Percentiles rank a stretch among this genome's conserved stretches.
Conservation (phyloP, 1,140 invertebrate species). For the Pseudomyrmex sp. region DNA sequence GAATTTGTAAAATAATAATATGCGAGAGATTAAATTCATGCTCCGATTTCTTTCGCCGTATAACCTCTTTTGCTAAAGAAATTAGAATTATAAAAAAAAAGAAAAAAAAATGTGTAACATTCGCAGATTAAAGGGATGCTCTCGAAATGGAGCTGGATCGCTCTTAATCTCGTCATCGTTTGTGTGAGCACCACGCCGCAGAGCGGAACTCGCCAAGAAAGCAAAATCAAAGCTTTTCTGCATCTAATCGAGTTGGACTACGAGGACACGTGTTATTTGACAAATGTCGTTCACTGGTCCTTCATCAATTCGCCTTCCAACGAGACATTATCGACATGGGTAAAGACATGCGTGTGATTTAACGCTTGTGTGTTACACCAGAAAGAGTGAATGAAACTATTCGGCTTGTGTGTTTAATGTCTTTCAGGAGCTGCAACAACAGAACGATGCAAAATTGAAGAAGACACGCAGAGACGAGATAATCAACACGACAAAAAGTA, state of each 20-base stretch:
- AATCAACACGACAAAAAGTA: constrained; percentile 4
- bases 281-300: constrained; percentile 77
- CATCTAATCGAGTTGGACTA: constrained; percentile 78
- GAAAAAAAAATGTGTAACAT: constrained; percentile 1
- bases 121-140: constrained; percentile 71
- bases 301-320: constrained; percentile 74
- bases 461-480: constrained; percentile 63
- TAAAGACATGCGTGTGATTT: constrained; percentile 53
- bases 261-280: constrained; percentile 77
- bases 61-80: not conserved
- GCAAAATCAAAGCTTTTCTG: constrained; percentile 64
- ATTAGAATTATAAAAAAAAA: not conserved
- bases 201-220: not conserved
- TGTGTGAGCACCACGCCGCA: constrained; percentile 23
- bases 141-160: constrained; percentile 71
- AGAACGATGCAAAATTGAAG: constrained; percentile 69
- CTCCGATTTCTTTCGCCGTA: not conserved
- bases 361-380: not conserved
- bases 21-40: not conserved
- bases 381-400: not conserved
- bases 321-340: constrained; percentile 72
- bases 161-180: constrained; percentile 63
- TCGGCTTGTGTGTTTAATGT: not conserved
- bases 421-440: constrained; percentile 72
- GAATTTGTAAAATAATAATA: not conserved